A percentile compares a stretch with the other conserved stretches of the same genome.
These are phyloP conservation scores for Sarcophaga variegata DNA, from an alignment of 2,888 invertebrate genomes.

Conservation along the genomic window DNA sequence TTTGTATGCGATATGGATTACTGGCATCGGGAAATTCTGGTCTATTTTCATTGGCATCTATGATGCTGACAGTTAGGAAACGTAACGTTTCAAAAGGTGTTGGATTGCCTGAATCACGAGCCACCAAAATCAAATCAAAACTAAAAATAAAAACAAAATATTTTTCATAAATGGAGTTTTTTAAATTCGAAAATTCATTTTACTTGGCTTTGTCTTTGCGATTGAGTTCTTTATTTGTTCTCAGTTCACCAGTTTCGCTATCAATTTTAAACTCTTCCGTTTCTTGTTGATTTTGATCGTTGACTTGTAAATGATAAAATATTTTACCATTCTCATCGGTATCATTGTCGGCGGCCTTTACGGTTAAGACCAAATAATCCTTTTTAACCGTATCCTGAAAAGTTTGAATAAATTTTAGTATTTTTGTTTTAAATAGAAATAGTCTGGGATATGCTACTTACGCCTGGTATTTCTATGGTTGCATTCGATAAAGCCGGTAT, in stretches of 20 bases:
- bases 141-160: constrained; percentile 67
- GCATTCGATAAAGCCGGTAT: constrained; percentile 89
- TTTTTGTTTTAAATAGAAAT: neutral
- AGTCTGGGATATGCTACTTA: constrained; percentile 78
- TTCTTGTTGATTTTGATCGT: constrained; percentile 88
- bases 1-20: constrained; percentile 86
- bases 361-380: constrained; percentile 90
- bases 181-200: constrained; percentile 38
- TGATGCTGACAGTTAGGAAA: constrained; percentile 88
- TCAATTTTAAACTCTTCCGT: constrained; percentile 92
- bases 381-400: constrained; percentile 88
- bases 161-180: neutral
- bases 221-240: constrained; percentile 90
- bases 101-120: constrained; percentile 91
- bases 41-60: constrained; percentile 91
- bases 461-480: constrained; percentile 92
- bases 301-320: constrained; percentile 89
- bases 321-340: constrained; percentile 91
- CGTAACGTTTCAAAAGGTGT: constrained; percentile 90
- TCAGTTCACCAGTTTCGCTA: constrained; percentile 89
- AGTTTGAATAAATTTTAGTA: neutral
- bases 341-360: constrained; percentile 92
- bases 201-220: constrained; percentile 86
- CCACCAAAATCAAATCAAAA: constrained; percentile 88
- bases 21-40: constrained; percentile 88